phyloP scores from a whole-genome alignment of 2,113 vertebrate species.

The Sitta europaea region DNA sequence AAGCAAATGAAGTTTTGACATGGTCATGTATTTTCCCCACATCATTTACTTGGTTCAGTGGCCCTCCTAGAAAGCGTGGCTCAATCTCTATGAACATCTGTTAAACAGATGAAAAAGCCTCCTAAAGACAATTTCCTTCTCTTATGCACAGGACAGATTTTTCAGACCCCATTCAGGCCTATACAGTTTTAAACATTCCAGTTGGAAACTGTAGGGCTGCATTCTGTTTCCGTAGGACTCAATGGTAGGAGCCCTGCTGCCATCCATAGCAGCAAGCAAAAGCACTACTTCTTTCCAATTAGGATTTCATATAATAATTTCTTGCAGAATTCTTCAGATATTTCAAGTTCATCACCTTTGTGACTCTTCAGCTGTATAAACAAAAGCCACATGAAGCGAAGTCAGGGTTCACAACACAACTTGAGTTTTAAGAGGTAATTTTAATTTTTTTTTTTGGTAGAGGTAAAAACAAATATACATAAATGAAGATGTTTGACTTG shows the following conservation, averaged over 20 bases:
- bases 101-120: neutral
- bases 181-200: neutral
- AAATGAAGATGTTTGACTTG: neutral
- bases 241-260: accelerated
- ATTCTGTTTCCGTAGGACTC: neutral
- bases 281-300: neutral
- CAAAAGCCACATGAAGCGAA: neutral
- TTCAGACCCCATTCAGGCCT: neutral
- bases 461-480: neutral
- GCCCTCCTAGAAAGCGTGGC: neutral
- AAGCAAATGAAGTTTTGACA: neutral
- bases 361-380: neutral
- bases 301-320: neutral
- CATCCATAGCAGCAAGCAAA: neutral
- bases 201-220: neutral
- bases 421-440: neutral
- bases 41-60: neutral
- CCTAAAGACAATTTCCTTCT: neutral
- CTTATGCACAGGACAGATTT: neutral
- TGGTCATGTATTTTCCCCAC: neutral
- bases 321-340: neutral
- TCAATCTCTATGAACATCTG: neutral
- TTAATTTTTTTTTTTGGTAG: neutral
- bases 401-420: neutral
- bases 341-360: neutral